phyloP scores from a whole-genome alignment of 2,888 invertebrate species.

The Oscheius sp. region DNA sequence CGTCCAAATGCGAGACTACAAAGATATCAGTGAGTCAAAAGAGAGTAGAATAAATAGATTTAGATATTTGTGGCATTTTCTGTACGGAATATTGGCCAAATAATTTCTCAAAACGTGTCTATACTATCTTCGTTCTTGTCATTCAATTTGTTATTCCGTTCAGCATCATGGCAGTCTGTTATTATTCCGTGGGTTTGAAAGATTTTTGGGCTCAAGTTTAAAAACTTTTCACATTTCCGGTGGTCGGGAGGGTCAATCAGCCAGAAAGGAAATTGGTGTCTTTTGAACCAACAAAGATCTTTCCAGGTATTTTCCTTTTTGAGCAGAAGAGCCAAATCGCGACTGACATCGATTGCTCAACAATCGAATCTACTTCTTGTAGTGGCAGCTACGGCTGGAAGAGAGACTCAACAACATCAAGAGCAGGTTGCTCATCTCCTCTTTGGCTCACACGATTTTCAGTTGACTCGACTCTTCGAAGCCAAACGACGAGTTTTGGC shows the following conservation, averaged over 20 bases:
- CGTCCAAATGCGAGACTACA: conserved; percentile 72
- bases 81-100: conserved; percentile 82
- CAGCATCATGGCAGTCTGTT: conserved; percentile 89
- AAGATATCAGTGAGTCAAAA: conserved; percentile 59
- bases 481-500: conserved; percentile 46
- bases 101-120: conserved; percentile 80
- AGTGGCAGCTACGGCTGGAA: conserved; percentile 50
- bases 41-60: neutral
- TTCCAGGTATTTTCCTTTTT: conserved; percentile 49
- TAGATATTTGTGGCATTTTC: conserved; percentile 56
- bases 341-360: conserved; percentile 51
- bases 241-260: neutral
- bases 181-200: conserved; percentile 81
- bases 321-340: conserved; percentile 38
- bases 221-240: neutral
- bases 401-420: conserved; percentile 49
- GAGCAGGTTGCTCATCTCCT: conserved; percentile 37
- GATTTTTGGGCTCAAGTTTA: no score
- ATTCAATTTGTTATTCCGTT: conserved; percentile 93
- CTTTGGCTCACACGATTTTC: conserved; percentile 5
- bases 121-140: conserved; percentile 85
- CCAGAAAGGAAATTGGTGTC: neutral
- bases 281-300: neutral
- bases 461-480: conserved; percentile 48
- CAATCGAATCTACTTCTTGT: conserved; percentile 44